A percentile compares a stretch with the other conserved stretches of the same genome.
Conservation (phyloP, 2,797 vertebrate species). For the Pseudochromis fuscus region DNA sequence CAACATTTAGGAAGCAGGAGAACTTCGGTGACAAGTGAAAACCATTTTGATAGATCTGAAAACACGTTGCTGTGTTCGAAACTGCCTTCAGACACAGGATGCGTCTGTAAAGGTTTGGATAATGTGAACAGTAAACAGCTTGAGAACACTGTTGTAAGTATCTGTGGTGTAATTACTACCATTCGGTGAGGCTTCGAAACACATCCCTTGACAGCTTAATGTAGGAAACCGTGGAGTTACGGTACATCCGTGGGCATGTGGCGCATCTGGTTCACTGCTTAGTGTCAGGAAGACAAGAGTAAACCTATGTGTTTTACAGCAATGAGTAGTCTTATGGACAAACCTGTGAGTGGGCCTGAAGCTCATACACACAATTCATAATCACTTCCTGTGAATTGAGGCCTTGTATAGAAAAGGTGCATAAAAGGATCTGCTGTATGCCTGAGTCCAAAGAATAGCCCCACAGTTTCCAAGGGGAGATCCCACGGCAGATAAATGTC, state of each 20-base stretch:
- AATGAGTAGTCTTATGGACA: too few species aligned
- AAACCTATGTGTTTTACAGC: conserved; percentile 15
- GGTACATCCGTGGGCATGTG: conserved; percentile 50
- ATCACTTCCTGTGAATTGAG: conserved; percentile 58
- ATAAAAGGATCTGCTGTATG: conserved; percentile 68
- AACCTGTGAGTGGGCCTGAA: conserved; percentile 10
- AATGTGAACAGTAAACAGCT: conserved; percentile 76
- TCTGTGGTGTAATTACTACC: conserved; percentile 82
- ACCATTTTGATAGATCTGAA: conserved; percentile 34
- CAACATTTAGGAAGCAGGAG: conserved; percentile 5
- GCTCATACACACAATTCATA: conserved; percentile 37
- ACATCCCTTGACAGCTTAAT: conserved; percentile 71
- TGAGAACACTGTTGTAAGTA: conserved; percentile 76
- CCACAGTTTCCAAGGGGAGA: conserved; percentile 73
- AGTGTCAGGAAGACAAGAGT: conserved; percentile 23
- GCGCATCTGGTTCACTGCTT: conserved; percentile 61
- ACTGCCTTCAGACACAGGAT: conserved; percentile 56
- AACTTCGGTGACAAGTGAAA: conserved; percentile 5
- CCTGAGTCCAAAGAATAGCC: conserved; percentile 62
- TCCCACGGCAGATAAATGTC: conserved; percentile 78
- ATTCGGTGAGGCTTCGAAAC: conserved; percentile 73
- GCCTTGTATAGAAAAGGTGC: conserved; percentile 46
- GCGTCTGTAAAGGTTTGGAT: conserved; percentile 76
- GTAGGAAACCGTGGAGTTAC: conserved; percentile 51
- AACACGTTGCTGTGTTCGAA: conserved; percentile 41